Evolutionary conservation across 2,797 vertebrate genomes (phyloP).

Genomic region (Remorina albescens): DNA sequence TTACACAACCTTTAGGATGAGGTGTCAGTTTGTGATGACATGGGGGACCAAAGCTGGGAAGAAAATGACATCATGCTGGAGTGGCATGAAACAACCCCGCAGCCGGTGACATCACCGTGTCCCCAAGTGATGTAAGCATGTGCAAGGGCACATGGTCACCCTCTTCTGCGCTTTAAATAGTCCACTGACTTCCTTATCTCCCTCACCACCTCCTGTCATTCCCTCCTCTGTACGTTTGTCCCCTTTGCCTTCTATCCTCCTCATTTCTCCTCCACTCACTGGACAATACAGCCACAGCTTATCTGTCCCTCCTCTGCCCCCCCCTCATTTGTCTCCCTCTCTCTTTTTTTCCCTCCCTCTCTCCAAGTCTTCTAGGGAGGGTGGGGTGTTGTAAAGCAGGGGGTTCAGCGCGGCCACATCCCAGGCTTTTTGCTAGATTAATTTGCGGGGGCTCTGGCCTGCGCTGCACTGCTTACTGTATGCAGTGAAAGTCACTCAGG

Average conservation of each 20-base stretch:
- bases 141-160: slow-evolving; percentile 51
- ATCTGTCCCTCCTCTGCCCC: slow-evolving; percentile 29
- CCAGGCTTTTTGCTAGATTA: slow-evolving; percentile 85
- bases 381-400: slow-evolving; percentile 41
- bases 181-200: slow-evolving; percentile 48
- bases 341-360: slow-evolving; percentile 25
- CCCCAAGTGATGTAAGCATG: slow-evolving; percentile 67
- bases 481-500: slow-evolving; percentile 86
- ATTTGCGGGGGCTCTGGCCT: slow-evolving; percentile 78
- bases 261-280: slow-evolving; percentile 42
- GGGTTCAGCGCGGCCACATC: slow-evolving; percentile 68
- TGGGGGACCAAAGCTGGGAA: slow-evolving; percentile 2
- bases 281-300: slow-evolving; percentile 57
- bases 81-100: slow-evolving; percentile 13
- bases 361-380: slow-evolving; percentile 47
- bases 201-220: slow-evolving; percentile 42
- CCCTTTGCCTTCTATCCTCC: slow-evolving; percentile 50
- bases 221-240: slow-evolving; percentile 44
- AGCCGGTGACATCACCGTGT: slow-evolving; percentile 57
- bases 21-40: neutral
- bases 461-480: slow-evolving; percentile 78
- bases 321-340: slow-evolving; percentile 9
- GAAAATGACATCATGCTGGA: slow-evolving; percentile 24
- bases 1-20: slow-evolving; percentile 15
- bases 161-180: slow-evolving; percentile 64